Percentiles rank a stretch among this genome's conserved stretches.
Conservation (phyloP, 2,797 vertebrate species). For the Lithobates pipiens region DNA sequence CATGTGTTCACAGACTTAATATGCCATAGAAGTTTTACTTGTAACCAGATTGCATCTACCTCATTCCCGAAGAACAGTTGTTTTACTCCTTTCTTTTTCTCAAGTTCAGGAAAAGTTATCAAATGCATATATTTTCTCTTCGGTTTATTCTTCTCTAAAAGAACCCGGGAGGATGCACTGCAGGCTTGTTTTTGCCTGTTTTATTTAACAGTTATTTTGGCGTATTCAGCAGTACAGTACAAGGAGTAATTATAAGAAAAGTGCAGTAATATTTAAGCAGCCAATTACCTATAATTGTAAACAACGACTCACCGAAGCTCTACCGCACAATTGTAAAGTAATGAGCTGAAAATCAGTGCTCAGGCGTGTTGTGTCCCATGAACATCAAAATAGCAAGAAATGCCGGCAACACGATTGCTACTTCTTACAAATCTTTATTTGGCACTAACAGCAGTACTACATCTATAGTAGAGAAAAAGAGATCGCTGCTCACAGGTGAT, state of each 20-base stretch:
- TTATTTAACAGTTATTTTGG: not conserved
- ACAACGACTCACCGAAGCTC: no score
- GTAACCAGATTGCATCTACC: constrained; percentile 56
- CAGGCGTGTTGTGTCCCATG: no score
- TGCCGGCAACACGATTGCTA: no score
- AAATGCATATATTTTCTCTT: not conserved
- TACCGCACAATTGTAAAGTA: no score
- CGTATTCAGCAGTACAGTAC: not conserved
- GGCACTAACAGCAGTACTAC: no score
- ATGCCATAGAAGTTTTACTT: constrained; percentile 59
- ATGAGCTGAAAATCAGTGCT: no score
- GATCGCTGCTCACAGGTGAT: no score
- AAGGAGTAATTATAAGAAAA: not conserved
- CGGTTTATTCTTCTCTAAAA: not conserved
- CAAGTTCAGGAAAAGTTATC: constrained; percentile 59
- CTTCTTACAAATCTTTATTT: no score
- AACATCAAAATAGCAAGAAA: no score
- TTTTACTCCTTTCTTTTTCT: constrained; percentile 42
- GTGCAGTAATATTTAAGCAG: not conserved
- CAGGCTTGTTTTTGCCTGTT: not conserved
- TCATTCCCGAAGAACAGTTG: not conserved
- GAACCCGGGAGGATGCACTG: not conserved
- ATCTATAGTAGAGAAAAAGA: no score
- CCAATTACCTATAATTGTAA: not conserved
- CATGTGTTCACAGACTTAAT: constrained; percentile 39